Conservation (phyloP, 2,113 vertebrate genomes). For the Gnathonemus echidnorhynchus region DNA sequence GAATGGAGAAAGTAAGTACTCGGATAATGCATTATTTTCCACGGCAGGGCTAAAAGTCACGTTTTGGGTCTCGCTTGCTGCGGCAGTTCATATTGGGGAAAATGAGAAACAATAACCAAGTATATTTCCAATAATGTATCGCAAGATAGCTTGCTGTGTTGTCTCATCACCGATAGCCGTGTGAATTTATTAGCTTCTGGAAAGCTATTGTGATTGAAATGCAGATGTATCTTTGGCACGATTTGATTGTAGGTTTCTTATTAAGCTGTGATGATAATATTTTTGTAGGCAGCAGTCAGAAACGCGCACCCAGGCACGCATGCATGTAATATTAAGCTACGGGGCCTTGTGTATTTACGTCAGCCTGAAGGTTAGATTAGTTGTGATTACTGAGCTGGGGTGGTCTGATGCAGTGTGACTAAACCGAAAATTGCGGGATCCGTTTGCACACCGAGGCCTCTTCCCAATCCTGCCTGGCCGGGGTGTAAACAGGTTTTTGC, state of each 20-base stretch:
- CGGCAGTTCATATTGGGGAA: background rate
- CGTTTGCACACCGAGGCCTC: constrained; percentile 43
- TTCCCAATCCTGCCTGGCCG: constrained; percentile 31
- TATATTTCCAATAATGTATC: background rate
- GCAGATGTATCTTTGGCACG: background rate
- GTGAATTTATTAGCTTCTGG: background rate
- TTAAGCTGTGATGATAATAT: background rate
- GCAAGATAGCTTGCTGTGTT: background rate
- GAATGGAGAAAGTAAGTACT: constrained; percentile 68
- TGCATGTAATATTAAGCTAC: constrained; percentile 31
- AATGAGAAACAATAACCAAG: background rate
- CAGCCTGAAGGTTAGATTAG: constrained; percentile 56
- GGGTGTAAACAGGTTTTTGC: constrained; percentile 31
- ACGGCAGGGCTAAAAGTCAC: background rate
- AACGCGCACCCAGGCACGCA: background rate
- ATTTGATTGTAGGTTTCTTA: background rate
- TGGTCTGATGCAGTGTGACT: constrained; percentile 49
- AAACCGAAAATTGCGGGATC: constrained; percentile 55
- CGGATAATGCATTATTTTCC: background rate
- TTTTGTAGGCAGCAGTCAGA: background rate
- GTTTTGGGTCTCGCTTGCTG: background rate
- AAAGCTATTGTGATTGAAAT: background rate
- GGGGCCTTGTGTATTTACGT: constrained; percentile 46
- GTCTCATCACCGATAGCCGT: background rate
- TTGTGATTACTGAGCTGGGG: constrained; percentile 51